Base-by-base conservation (phyloP, 2,888 invertebrate species). In the Phanerotoma sp. region DNA sequence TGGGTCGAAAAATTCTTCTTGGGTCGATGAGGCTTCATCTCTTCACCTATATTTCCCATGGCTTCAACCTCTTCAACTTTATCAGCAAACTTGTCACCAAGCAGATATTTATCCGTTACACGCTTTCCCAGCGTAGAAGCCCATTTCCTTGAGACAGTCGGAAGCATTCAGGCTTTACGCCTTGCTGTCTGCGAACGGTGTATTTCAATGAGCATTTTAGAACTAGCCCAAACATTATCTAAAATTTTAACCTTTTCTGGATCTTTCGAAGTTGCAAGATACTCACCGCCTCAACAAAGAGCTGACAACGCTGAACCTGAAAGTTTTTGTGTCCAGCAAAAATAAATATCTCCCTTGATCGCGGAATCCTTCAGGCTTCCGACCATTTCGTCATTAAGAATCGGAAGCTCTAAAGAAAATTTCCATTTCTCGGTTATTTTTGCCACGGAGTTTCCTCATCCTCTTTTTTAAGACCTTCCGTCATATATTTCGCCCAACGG, bases 1-100 rank as follows among this genome's bases (percentile, higher is more conserved):
- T 11, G 35, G n/a, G 21, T 11, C 35, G 18, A 18, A 11, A 28
- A 68, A 44, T n/a, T 38, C 33, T 59, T 65, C 65, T 38, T 64
- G 41, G 46, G 64, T 66, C 22, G 65, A 54, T 46, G 65, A 65
- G 40, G 67, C 58, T 7, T 64, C 53, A 28, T 65, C 54, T 3
- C 13, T 10, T 20, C 55, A 4, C 53, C 41, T 15, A 41, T 3
- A 13, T 47, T 47, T 3, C 30, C 46, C 13, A 41, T 38, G 4
- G 18, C 38, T 25, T 46, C 37, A 3, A 52, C 2, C 11, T 52
- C 40, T 5, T 52, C 40, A 4, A 48, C 20, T 22, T 21, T 48
- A 2, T 48, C 45, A 7, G n/a, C 38, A 6, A 52, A 5, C 47
- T 51, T 51, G 7, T 44, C 32, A 4, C 42, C 37, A 20, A 44